Evolutionary conservation across 2,113 vertebrate genomes (phyloP).

Genomic region (Eptesicus fuscus): DNA sequence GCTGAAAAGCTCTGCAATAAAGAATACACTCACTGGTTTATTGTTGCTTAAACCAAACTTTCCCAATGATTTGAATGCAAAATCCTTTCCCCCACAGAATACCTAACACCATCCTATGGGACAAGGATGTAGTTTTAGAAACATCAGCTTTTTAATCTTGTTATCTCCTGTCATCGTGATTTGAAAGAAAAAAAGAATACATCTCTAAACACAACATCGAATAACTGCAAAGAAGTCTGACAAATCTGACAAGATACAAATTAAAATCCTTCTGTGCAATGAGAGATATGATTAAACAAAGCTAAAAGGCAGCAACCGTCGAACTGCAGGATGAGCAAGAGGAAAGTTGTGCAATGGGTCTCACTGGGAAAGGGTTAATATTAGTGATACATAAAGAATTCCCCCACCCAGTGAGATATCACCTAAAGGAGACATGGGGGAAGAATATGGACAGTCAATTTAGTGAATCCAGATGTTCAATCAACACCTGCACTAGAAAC

Average conservation of each 20-base stretch:
- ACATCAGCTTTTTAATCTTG: background rate
- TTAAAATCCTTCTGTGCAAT: slow-evolving; percentile 28
- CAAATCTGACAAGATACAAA: slow-evolving; percentile 48
- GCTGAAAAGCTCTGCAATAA: background rate
- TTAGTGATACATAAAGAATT: background rate
- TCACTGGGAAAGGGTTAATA: background rate
- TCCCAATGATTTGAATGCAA: background rate
- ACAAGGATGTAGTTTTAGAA: background rate
- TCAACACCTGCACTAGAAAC: background rate
- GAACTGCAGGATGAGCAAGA: background rate
- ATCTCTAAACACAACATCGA: background rate
- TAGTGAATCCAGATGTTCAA: background rate
- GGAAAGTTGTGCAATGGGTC: background rate
- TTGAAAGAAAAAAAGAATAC: slow-evolving; percentile 13
- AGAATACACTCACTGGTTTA: background rate
- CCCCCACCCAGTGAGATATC: background rate
- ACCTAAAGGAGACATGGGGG: background rate
- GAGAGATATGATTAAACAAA: slow-evolving; percentile 1
- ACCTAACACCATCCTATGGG: background rate
- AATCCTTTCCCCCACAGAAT: background rate
- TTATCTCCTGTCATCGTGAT: slow-evolving; percentile 14
- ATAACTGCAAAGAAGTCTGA: slow-evolving; percentile 19
- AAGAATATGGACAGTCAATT: background rate
- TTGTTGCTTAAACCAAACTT: background rate
- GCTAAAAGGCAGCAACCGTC: background rate